Base-by-base conservation (phyloP, 2,113 vertebrate genomes). In the Candoia aspera region DNA sequence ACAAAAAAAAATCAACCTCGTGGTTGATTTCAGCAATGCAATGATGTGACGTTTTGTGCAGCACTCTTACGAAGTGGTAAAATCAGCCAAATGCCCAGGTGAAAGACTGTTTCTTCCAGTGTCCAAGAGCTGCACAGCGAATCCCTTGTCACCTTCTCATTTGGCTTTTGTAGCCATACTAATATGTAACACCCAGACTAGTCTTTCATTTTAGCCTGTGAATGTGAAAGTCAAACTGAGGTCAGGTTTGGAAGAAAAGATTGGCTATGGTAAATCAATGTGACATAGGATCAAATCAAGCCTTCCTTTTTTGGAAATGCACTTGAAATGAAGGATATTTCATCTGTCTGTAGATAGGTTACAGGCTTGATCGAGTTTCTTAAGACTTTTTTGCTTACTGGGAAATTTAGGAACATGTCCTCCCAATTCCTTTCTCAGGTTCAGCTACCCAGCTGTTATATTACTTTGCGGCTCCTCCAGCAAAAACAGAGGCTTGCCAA, bases 171-270 rank as follows among this genome's bases (percentile, higher is more conserved):
- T 53, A 89, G 37, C 29, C 54, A 21, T 10, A 53, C 12, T 5
- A 3, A 60, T 59, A 3, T 1, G 13, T 17, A 33, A 59, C 79
- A 37, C 17, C 10, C 15, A 79, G 33, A 42, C 2, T 12, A 58
- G 9, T 17, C 26, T 87, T 79, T 64, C 49, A 79, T 8, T 84
- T 86, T 24, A 89, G 33, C 55, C 15, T 91, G 55, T 60, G 90
- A 90, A 91, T 46, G 84, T 84, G 87, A 64, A 94, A 37, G 62
- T 91, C 90, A 84, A 64, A 21, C 24, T 57, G 73, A 90, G 88
- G 57, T 90, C 64, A 83, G 11, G 37, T 53, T 42, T 85, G 88
- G 87, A 62, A 13, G 0, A 33, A 54, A 55, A 91, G 42, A 57
- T 53, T 4, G 12, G 10, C 42, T 73, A 4, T 11, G 3, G 5